Percentiles rank a stretch among this genome's conserved stretches.
Conservation (phyloP, 2,797 vertebrate species). For the Vireo griseus region DNA sequence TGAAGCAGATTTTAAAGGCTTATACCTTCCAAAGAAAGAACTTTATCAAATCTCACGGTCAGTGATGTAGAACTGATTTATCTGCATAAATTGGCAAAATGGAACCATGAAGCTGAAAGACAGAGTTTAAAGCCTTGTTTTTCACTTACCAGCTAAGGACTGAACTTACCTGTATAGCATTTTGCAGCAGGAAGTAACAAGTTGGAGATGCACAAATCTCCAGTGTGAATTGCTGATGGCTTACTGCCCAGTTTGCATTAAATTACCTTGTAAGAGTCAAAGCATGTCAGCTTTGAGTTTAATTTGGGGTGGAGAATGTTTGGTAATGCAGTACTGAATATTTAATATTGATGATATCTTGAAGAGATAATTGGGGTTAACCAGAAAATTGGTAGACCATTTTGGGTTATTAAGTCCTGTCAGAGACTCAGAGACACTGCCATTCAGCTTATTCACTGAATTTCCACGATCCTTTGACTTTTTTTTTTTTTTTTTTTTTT, state of each 20-base stretch:
- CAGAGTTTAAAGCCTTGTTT: neutral
- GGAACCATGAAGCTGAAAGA: neutral
- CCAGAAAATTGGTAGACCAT: neutral
- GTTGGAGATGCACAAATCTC: neutral
- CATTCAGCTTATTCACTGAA: neutral
- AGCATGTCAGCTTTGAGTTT: neutral
- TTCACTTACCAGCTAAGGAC: neutral
- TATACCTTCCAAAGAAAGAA: neutral
- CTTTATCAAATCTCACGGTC: neutral
- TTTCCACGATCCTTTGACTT: neutral
- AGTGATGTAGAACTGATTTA: slow-evolving; percentile 3
- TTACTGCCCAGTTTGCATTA: neutral
- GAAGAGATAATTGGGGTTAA: neutral
- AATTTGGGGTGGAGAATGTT: neutral
- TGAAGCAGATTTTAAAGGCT: neutral
- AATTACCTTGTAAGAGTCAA: neutral
- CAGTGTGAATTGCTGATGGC: neutral
- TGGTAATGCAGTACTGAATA: neutral
- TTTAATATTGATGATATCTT: neutral
- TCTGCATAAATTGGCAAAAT: neutral
- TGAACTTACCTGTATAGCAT: neutral
- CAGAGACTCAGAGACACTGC: neutral
- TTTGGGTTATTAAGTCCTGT: neutral
- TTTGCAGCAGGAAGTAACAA: neutral
- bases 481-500: too few relatives aligned